These are phyloP conservation scores for Luehdorfia chinensis DNA, from an alignment of 1,140 invertebrate genomes.

Conservation along the genomic window DNA sequence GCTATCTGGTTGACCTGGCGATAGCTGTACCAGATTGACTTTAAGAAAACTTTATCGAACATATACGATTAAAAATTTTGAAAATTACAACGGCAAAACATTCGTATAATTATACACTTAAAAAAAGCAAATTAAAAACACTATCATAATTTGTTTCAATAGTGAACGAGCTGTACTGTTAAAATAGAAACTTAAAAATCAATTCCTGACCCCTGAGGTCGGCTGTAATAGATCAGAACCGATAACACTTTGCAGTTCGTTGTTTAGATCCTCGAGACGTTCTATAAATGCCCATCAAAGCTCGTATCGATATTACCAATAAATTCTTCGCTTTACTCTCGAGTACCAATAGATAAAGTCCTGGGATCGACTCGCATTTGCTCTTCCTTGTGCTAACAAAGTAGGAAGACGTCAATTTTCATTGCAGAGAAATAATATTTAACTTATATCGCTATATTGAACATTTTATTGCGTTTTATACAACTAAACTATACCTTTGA, in stretches of 20 bases:
- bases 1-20: no score
- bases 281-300: conserved; percentile 50
- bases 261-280: conserved; percentile 33
- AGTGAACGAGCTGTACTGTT: no score
- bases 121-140: no score
- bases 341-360: conserved; percentile 50
- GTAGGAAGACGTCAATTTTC: no score
- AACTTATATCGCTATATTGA: no score
- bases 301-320: conserved; percentile 60
- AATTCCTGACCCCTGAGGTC: conserved; percentile 59
- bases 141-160: no score
- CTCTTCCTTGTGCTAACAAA: conserved; percentile 29
- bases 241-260: conserved; percentile 43
- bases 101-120: no score
- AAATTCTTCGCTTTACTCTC: conserved; percentile 58
- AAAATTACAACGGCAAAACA: conserved; percentile 6
- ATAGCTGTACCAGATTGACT: no score
- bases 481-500: no score
- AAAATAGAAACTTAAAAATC: conserved; percentile 58
- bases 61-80: neutral
- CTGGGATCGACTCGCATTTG: conserved; percentile 33
- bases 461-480: no score
- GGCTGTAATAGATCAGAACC: conserved; percentile 27
- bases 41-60: no score
- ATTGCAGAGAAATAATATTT: no score